Evolutionary conservation across 2,888 invertebrate genomes (phyloP), one percentile per base, ranked within the genome.

Genomic region (Watsonalla binaria): DNA sequence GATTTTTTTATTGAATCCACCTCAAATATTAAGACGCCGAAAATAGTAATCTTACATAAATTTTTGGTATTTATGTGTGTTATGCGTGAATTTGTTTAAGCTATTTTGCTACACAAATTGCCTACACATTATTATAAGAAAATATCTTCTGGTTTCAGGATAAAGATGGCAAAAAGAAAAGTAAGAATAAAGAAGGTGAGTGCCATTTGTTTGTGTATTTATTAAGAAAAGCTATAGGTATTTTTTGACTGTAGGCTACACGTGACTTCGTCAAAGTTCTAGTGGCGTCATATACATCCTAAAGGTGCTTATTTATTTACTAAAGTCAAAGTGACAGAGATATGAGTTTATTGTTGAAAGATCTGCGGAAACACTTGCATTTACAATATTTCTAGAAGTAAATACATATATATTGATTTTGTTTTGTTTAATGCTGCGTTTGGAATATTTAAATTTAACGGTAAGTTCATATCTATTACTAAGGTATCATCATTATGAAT

Each of bases 121-220:
- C 37, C 24, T 24, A 2, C 46, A 24, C 15, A 14, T 37, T 35
- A 45, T 42, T 51, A 47, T 53, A 50, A 24, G 34, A 24, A 7
- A 15, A 47, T 9, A 65, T 64, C 55, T 75, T 72, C 76, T 76
- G 72, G 75, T 90, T 93, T 64, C 93, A 96, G 96, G 96, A 96
- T 70, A 96, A 96, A 85, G 96, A 96, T 74, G 93, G 92, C 58
- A 96, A 96, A 87, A 96, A 96, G 92, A 96, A 96, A 85, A 95
- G 94, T 74, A 93, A 95, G 84, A 96, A 96, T 82, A 97, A 96
- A 92, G 97, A 97, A 95, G 97, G 97, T 97, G 92, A 92, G 92
- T 87, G 42, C 51, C 8, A 5, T 37, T 37, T 37, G 37, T 7
- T 37, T 6, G 8, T 37, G 5, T 8, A 7, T 37, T 37, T 14